Percentiles rank a stretch among this genome's conserved stretches.
These are phyloP conservation scores for Chrysomallon squamiferum DNA, from an alignment of 1,140 invertebrate species.

Conservation along the genomic window DNA sequence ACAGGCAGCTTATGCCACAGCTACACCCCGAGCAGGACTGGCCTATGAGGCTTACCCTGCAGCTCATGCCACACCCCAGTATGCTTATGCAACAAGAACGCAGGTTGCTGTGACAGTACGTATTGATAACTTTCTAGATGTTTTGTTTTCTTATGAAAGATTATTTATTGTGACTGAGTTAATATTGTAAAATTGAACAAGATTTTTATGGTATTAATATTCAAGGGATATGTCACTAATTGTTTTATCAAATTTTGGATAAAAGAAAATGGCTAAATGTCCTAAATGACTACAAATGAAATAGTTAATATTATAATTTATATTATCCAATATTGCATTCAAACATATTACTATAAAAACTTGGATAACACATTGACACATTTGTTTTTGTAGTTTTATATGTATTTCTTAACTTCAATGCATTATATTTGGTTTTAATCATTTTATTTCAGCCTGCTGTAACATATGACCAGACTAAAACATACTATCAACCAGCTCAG, in stretches of 20 bases:
- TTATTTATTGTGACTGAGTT: background rate
- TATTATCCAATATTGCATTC: no score
- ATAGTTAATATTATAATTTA: no score
- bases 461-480: constrained; percentile 59
- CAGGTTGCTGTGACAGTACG: constrained; percentile 58
- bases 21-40: constrained; percentile 51
- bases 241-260: no score
- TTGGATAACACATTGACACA: no score
- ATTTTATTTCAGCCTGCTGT: constrained; percentile 47
- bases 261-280: no score
- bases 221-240: background rate
- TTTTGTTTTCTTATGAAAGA: background rate
- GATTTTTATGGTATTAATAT: no score
- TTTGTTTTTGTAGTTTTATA: no score
- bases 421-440: constrained; percentile 4
- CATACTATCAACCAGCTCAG: constrained; percentile 58
- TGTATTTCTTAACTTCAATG: no score
- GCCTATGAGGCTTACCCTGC: constrained; percentile 59
- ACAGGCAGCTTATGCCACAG: constrained; percentile 54
- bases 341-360: no score
- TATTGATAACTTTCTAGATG: constrained; percentile 2
- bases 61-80: constrained; percentile 56
- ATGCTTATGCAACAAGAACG: constrained; percentile 56
- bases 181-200: background rate
- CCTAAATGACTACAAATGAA: no score